Conservation (phyloP, 2,113 vertebrate genomes). For the Dendropsophus ebraccatus region DNA sequence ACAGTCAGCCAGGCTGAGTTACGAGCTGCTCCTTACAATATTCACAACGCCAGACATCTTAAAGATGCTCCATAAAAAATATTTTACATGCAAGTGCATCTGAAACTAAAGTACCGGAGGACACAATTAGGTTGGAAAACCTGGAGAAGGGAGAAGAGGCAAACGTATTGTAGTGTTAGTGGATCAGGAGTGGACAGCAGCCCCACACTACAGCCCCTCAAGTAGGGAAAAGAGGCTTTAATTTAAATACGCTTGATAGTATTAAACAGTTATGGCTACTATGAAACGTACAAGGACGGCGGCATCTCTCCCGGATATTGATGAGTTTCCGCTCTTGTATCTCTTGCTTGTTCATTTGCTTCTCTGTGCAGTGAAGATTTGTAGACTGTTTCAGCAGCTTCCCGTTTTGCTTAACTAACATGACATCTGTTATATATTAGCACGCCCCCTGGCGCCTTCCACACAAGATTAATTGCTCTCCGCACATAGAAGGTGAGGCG, state of each 20-base stretch:
- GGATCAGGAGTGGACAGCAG: background rate
- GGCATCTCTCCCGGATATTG: background rate
- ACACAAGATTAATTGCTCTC: constrained; percentile 47
- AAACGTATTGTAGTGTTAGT: background rate
- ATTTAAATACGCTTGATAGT: background rate
- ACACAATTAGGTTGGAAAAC: background rate
- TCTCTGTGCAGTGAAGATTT: constrained; percentile 36
- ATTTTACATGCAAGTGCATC: constrained; percentile 2
- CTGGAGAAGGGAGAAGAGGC: background rate
- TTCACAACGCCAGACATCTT: constrained; percentile 36
- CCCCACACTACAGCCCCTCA: background rate
- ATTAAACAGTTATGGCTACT: constrained; percentile 10
- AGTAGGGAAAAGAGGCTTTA: background rate
- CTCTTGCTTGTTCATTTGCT: constrained; percentile 1
- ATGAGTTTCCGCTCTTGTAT: background rate
- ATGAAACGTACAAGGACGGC: constrained; percentile 30
- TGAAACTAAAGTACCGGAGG: background rate
- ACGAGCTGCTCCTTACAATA: constrained; percentile 20
- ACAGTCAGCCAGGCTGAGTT: background rate
- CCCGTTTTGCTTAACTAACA: constrained; percentile 50
- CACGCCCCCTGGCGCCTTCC: constrained; percentile 38
- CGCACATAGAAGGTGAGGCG: constrained; percentile 15
- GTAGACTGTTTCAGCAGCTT: constrained; percentile 8
- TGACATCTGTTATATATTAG: constrained; percentile 54
- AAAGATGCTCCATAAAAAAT: constrained; percentile 38